phyloP scores from a whole-genome alignment of 2,113 vertebrate species.

The Ciconia stormi region DNA sequence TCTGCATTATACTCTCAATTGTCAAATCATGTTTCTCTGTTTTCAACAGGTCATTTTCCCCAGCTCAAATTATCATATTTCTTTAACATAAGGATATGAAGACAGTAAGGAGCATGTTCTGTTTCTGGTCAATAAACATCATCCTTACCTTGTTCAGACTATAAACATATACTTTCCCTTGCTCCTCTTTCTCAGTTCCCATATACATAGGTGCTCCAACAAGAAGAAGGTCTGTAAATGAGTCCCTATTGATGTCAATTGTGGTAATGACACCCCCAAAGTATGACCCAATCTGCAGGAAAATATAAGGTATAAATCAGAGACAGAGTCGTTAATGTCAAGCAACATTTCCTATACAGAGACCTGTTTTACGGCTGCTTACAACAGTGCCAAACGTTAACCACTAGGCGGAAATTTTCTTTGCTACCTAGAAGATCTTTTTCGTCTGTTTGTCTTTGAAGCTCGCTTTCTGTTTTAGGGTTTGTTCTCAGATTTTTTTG shows the following conservation, averaged over 20 bases:
- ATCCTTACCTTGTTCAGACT: conserved; percentile 80
- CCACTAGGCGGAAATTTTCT: neutral
- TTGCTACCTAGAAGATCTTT: neutral
- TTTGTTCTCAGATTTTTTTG: neutral
- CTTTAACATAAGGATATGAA: neutral
- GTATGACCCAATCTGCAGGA: conserved; percentile 90
- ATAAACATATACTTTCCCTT: conserved; percentile 94
- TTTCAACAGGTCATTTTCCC: neutral
- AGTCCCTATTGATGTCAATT: conserved; percentile 84
- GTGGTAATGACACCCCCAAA: conserved; percentile 94
- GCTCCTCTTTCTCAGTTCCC: conserved; percentile 92
- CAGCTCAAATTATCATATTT: neutral
- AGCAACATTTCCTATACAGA: neutral
- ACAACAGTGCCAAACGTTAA: neutral
- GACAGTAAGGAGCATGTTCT: neutral
- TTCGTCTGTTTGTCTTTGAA: neutral
- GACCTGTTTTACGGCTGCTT: neutral
- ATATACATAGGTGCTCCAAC: conserved; percentile 95
- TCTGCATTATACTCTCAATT: neutral
- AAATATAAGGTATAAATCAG: neutral
- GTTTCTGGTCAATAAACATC: neutral
- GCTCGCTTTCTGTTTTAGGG: neutral
- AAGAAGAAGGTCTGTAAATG: conserved; percentile 87
- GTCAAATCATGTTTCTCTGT: neutral
- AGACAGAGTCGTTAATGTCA: neutral